phyloP scores from a whole-genome alignment of 2,888 invertebrate genomes.

The Candidula unifasciata region DNA sequence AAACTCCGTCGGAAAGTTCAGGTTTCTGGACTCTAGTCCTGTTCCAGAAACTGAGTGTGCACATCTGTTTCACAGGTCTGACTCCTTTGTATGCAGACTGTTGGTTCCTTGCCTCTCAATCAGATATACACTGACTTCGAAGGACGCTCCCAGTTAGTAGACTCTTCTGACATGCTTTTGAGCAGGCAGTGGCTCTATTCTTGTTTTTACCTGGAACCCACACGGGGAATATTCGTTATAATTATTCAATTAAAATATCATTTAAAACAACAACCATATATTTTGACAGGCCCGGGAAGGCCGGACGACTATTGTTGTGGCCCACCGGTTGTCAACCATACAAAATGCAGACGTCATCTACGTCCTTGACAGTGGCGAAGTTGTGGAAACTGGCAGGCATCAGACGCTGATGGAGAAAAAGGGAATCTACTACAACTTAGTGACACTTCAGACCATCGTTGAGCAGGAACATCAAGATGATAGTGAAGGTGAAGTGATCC shows the following conservation, averaged over 20 bases:
- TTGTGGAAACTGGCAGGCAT: constrained; percentile 79
- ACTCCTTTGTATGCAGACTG: too few relatives aligned
- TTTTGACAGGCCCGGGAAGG: constrained; percentile 67
- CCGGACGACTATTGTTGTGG: constrained; percentile 78
- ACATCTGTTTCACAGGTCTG: too few relatives aligned
- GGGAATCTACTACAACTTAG: constrained; percentile 78
- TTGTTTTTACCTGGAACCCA: background rate
- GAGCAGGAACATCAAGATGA: constrained; percentile 56
- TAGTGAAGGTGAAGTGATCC: constrained; percentile 8
- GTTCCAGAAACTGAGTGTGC: too few relatives aligned
- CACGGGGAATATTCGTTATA: background rate
- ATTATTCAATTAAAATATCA: background rate
- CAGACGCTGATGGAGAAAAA: constrained; percentile 75
- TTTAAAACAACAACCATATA: background rate
- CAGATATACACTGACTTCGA: too few relatives aligned
- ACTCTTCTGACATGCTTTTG: too few relatives aligned
- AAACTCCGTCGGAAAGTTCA: too few relatives aligned
- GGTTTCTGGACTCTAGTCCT: too few relatives aligned
- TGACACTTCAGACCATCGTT: constrained; percentile 77
- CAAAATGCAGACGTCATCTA: constrained; percentile 79
- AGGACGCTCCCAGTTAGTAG: too few relatives aligned
- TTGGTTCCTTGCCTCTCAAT: too few relatives aligned
- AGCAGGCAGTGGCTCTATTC: too few relatives aligned
- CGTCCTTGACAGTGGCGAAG: constrained; percentile 77
- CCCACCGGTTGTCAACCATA: constrained; percentile 79